Evolutionary conservation across 2,797 vertebrate species (phyloP).

Genomic region (Crenichthys baileyi): DNA sequence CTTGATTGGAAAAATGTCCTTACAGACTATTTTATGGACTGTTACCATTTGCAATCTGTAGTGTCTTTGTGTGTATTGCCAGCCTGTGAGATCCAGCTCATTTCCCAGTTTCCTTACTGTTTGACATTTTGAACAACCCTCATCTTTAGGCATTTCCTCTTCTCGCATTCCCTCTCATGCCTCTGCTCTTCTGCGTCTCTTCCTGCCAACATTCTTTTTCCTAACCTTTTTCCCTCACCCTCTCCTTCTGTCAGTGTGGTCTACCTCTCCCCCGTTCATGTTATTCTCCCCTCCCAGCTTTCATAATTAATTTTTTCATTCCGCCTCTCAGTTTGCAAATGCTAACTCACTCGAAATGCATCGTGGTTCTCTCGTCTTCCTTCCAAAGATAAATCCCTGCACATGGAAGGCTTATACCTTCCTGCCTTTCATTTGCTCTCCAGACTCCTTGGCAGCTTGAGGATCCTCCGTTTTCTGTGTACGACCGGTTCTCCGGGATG

Average conservation of each 20-base stretch:
- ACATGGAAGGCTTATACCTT: constrained; percentile 5
- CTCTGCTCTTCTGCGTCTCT: constrained; percentile 31
- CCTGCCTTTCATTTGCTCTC: neutral
- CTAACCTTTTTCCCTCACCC: neutral
- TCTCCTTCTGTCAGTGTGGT: constrained; percentile 16
- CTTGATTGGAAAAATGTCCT: constrained; percentile 30
- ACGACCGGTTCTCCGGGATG: neutral
- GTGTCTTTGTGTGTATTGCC: constrained; percentile 28
- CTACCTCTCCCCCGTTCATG: constrained; percentile 13
- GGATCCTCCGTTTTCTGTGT: neutral
- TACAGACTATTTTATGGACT: constrained; percentile 34
- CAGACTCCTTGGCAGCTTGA: neutral
- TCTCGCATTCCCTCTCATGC: constrained; percentile 30
- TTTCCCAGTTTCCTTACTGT: constrained; percentile 51
- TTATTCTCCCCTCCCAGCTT: neutral
- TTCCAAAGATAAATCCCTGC: neutral
- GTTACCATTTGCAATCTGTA: constrained; percentile 21
- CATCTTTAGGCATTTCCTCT: constrained; percentile 62
- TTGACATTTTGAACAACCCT: constrained; percentile 66
- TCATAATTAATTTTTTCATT: neutral
- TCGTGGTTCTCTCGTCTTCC: constrained; percentile 1
- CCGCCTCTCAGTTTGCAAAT: neutral
- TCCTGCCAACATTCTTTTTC: constrained; percentile 17
- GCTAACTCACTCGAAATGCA: constrained; percentile 7
- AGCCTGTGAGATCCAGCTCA: constrained; percentile 44